These are phyloP conservation scores for Tragelaphus scriptus DNA, from an alignment of 2,113 vertebrate genomes.

Conservation along the genomic window DNA sequence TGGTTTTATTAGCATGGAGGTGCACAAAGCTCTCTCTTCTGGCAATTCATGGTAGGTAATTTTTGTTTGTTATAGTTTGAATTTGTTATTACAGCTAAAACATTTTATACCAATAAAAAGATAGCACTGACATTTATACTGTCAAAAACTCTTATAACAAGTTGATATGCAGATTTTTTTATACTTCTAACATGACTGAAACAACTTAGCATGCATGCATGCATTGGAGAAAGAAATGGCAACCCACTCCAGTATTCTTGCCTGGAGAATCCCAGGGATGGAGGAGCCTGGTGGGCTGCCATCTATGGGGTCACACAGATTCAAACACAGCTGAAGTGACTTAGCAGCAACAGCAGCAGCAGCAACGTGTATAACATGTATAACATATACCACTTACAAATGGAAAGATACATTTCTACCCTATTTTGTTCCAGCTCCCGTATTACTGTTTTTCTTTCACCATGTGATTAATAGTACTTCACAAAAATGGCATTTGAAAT, in stretches of 20 bases:
- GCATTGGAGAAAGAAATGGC: neutral
- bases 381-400: neutral
- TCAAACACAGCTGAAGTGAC: neutral
- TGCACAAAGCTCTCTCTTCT: slow-evolving; percentile 94
- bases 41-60: slow-evolving; percentile 88
- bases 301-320: neutral
- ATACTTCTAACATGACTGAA: neutral
- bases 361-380: neutral
- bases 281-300: neutral
- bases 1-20: slow-evolving; percentile 97
- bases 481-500: slow-evolving; percentile 11
- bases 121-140: neutral
- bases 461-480: neutral
- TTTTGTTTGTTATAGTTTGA: neutral
- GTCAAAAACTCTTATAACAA: neutral
- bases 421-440: neutral
- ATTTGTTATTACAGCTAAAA: neutral
- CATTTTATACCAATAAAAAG: slow-evolving; percentile 9
- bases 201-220: neutral
- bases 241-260: neutral
- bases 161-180: neutral
- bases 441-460: neutral
- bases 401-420: neutral
- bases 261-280: neutral
- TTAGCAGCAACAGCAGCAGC: neutral